Evolutionary conservation across 2,797 vertebrate species (phyloP).

Genomic region (Ptychobarbus kaznakovi): DNA sequence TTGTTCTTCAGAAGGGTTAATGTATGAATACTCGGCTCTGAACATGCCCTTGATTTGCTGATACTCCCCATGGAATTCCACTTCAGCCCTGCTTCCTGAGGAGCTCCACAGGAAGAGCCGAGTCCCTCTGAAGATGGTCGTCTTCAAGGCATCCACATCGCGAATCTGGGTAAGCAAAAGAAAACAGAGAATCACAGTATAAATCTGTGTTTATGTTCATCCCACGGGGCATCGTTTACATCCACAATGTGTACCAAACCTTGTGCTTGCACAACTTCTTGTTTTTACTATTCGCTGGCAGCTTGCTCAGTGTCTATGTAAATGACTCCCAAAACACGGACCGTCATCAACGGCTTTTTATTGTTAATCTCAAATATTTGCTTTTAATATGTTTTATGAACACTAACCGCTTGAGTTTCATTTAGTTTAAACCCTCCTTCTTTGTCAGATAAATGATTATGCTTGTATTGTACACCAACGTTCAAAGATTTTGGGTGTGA

Average conservation of each 20-base stretch:
- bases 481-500: background rate
- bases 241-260: background rate
- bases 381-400: background rate
- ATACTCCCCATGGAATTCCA: conserved; percentile 91
- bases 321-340: background rate
- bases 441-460: background rate
- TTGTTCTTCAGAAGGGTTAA: conserved; percentile 61
- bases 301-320: background rate
- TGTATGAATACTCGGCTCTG: conserved; percentile 84
- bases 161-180: conserved; percentile 80
- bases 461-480: background rate
- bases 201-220: background rate
- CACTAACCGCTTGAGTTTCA: background rate
- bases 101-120: conserved; percentile 90
- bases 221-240: background rate
- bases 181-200: conserved; percentile 13
- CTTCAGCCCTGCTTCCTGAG: conserved; percentile 88
- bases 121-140: conserved; percentile 82
- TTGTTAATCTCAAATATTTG: background rate
- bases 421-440: background rate
- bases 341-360: background rate
- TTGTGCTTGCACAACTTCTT: background rate
- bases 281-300: background rate
- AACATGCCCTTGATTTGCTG: conserved; percentile 78
- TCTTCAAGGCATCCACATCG: conserved; percentile 85